These are phyloP conservation scores for Drosophila suzukii DNA, from an alignment of 1,140 invertebrate genomes.

Conservation along the genomic window DNA sequence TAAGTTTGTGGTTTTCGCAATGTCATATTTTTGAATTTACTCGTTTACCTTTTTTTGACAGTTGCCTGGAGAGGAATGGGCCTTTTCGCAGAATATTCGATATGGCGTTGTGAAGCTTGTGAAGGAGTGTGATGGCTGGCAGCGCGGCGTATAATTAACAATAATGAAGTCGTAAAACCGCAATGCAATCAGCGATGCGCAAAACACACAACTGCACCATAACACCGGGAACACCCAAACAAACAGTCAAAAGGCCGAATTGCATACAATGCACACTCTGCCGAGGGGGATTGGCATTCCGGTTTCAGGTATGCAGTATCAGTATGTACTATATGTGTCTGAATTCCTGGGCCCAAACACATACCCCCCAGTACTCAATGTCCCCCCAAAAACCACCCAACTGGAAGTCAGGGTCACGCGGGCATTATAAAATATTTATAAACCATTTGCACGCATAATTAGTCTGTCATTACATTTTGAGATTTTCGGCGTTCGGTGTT, in stretches of 20 bases:
- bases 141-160: constrained; percentile 76
- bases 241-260: constrained; percentile 64
- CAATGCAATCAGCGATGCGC: constrained; percentile 82
- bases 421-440: constrained; percentile 80
- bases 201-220: constrained; percentile 64
- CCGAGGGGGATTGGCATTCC: not conserved
- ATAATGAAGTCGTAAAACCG: constrained; percentile 83
- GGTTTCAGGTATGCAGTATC: not conserved
- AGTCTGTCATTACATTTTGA: constrained; percentile 80
- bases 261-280: constrained; percentile 22
- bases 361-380: constrained; percentile 9
- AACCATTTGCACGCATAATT: constrained; percentile 83
- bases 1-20: constrained; percentile 37
- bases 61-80: constrained; percentile 31
- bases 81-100: constrained; percentile 4
- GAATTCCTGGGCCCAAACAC: constrained; percentile 19
- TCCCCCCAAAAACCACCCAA: constrained; percentile 3
- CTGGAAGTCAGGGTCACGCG: constrained; percentile 63
- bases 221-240: constrained; percentile 15
- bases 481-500: constrained; percentile 56
- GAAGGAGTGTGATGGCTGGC: constrained; percentile 29
- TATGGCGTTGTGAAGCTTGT: not conserved
- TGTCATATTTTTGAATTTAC: constrained; percentile 43
- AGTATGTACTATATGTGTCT: not conserved
- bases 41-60: constrained; percentile 50